Percentiles rank a stretch among this genome's conserved stretches.
phyloP scores from a whole-genome alignment of 2,888 invertebrate genomes.

The Luffia ferchaultella region DNA sequence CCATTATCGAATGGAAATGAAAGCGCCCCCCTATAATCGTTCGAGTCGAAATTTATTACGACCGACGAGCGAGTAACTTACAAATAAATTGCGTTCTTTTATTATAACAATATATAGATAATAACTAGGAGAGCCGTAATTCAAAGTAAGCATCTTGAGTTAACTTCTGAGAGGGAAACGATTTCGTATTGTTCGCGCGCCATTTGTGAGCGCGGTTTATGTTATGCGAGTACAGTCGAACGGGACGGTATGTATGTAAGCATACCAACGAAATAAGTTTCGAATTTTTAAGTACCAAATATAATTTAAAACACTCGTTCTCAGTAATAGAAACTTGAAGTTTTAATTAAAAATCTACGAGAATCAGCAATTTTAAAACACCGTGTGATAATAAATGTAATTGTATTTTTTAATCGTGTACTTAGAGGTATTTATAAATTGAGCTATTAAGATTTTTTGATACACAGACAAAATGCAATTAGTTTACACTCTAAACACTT shows the following conservation, averaged over 20 bases:
- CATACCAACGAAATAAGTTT: too few species aligned
- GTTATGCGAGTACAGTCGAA: conserved; percentile 10
- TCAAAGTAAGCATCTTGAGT: neutral
- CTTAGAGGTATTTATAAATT: too few species aligned
- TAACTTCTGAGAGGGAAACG: conserved; percentile 14
- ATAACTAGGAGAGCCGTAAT: conserved; percentile 8
- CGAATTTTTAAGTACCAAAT: too few species aligned
- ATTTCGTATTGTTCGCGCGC: conserved; percentile 28
- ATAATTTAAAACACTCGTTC: too few species aligned
- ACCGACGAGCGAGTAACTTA: conserved; percentile 5
- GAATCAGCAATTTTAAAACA: too few species aligned
- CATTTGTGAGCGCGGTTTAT: conserved; percentile 33
- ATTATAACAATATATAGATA: conserved; percentile 26
- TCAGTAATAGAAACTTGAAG: too few species aligned
- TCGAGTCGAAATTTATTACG: neutral
- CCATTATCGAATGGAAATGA: neutral
- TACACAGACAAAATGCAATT: neutral
- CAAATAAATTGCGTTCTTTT: conserved; percentile 33
- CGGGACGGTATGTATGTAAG: too few species aligned
- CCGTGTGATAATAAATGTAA: too few species aligned
- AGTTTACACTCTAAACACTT: neutral
- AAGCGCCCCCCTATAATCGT: neutral
- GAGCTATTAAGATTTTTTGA: too few species aligned
- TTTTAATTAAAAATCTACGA: too few species aligned
- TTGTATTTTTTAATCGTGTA: too few species aligned